Evolutionary conservation across 2,888 invertebrate genomes (phyloP), one percentile per base, ranked within the genome.

Genomic region (Gasteruption jaculator): DNA sequence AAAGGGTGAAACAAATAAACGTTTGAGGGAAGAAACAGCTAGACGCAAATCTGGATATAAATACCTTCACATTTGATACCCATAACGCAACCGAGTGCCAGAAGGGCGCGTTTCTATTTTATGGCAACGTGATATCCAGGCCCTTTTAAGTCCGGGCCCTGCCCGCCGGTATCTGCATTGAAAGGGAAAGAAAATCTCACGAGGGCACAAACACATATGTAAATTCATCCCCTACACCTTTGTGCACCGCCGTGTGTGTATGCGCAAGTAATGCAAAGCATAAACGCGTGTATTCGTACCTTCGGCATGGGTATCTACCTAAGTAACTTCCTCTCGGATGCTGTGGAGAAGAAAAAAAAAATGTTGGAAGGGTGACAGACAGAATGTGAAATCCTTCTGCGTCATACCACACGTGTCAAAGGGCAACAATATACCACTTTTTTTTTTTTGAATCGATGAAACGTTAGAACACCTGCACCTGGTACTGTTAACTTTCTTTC

Each of bases 401-500:
- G 58, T 65, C 63, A 57, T 54, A 54, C 53, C 59, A 58, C 63
- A 63, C 63, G 60, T 65, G 63, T 61, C 63, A 50, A 50, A 49
- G 46, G 43, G 31, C 10, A 18, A 3, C 14, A 10, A 20, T 34
- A 37, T 34, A 38, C 39, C 49, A 52, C 45, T 46, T 46, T 43
- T 46, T 53, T 50, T 52, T 49, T 45, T 33, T 47, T 33, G 32
- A 18, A 19, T 29, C 19, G 47, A 34, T 35, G 42, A 44, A 45
- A 50, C 49, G 46, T 47, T 47, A 41, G 43, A 50, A 51, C 57
- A 56, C 56, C 58, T 57, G 58, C 52, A 30, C 22, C 24, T 14
- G 26, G 32, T 22, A 7, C 32, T 32, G 22, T n/a, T 3, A 7
- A 6, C 12, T 21, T 39, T 34, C 38, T 43, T 49, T 56, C 49